Evolutionary conservation across 2,888 invertebrate species (phyloP), one percentile per base, ranked within the genome.

Genomic region (Elegia similella): DNA sequence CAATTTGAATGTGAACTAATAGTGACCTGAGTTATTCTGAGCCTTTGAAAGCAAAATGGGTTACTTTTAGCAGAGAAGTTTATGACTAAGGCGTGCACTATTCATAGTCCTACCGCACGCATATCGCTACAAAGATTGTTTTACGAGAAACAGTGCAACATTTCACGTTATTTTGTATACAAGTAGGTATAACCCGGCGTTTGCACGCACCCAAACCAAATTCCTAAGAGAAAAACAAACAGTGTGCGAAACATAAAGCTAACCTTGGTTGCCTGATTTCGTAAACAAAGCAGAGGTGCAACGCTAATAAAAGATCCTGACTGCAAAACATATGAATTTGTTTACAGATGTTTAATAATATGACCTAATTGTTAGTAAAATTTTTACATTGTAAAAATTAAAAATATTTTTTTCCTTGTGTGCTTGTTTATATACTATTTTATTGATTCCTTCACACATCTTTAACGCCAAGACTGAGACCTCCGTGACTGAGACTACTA

Each of bases 71-170:
- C 16, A 42, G 42, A 43, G 16, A 34, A 1, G 12, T 44, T 30
- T 55, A 55, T 55, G 54, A 55, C 54, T 30, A 46, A 46, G 17
- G n/a, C 43, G 10, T 46, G 13, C 1, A n/a, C 32, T 55, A 55
- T 55, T 55, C 34, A 32, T 44, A 55, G 54, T 44, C 30, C 15
- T 46, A 15, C 44, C 16, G 32, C n/a, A 13, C n/a, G n/a, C 23
- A 16, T 38, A n/a, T 1, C 2, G 13, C 30, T 6, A 32, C 15
- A 53, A 47, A 43, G n/a, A 53, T 42, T 23, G n/a, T n/a, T 53
- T 53, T 53, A 23, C 30, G 44, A 30, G 13, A 44, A 34, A 15
- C 34, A 38, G n/a, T 23, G 38, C 16, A 50, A 50, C 8, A 16
- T 44, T 44, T 17, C 10, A 30, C 23, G 29, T 46, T 12, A 29